phyloP scores from a whole-genome alignment of 2,888 invertebrate species.

The Drosophila maculinotata region DNA sequence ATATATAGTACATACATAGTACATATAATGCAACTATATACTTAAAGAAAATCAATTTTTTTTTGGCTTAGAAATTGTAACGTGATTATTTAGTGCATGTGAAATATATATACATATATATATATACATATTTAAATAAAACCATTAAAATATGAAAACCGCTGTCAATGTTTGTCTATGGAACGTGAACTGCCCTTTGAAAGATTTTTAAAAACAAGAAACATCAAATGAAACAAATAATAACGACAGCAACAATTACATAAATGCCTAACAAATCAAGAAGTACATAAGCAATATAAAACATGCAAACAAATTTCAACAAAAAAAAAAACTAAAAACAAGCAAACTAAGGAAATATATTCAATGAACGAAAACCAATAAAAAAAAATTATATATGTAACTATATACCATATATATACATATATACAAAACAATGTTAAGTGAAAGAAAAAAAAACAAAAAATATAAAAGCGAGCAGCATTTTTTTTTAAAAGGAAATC shows the following conservation, averaged over 20 bases:
- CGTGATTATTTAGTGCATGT: slow-evolving; percentile 38
- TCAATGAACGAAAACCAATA: slow-evolving; percentile 43
- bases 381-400: slow-evolving; percentile 57
- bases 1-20: slow-evolving; percentile 17
- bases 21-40: slow-evolving; percentile 34
- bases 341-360: slow-evolving; percentile 48
- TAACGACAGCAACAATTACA: slow-evolving; percentile 29
- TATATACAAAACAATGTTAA: slow-evolving; percentile 53
- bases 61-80: slow-evolving; percentile 55
- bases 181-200: slow-evolving; percentile 78
- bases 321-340: slow-evolving; percentile 59
- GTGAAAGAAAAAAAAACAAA: slow-evolving; percentile 32
- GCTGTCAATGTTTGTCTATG: slow-evolving; percentile 61
- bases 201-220: slow-evolving; percentile 69
- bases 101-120: slow-evolving; percentile 14
- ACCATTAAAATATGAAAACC: slow-evolving; percentile 28
- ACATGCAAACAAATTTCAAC: slow-evolving; percentile 56
- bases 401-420: slow-evolving; percentile 61
- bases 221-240: slow-evolving; percentile 11
- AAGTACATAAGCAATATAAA: slow-evolving; percentile 62
- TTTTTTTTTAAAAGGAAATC: slow-evolving; percentile 54
- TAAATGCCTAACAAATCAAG: slow-evolving; percentile 25
- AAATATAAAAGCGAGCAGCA: slow-evolving; percentile 42
- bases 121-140: slow-evolving; percentile 3
- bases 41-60: slow-evolving; percentile 29